Evolutionary conservation across 2,113 vertebrate genomes (phyloP).

Genomic region (Phrynosoma platyrhinos): DNA sequence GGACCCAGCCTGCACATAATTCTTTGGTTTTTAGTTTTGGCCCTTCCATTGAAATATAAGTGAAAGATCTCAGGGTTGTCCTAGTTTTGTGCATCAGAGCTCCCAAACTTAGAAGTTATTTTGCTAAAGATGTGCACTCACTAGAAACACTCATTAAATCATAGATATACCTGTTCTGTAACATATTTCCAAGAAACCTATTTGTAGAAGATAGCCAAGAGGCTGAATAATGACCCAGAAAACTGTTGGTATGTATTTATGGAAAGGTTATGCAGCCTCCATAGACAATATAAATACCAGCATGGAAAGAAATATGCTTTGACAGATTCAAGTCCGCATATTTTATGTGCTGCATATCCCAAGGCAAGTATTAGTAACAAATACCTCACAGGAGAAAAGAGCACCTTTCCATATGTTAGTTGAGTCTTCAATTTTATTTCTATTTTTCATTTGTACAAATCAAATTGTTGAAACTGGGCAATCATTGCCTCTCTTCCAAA

Average conservation of each 20-base stretch:
- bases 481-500: not conserved
- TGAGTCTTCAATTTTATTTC: not conserved
- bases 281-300: not conserved
- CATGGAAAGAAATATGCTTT: constrained; percentile 10
- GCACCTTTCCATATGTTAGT: not conserved
- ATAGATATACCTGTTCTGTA: constrained; percentile 9
- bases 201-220: not conserved
- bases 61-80: too few species aligned
- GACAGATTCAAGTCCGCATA: not conserved
- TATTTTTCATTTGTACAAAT: not conserved
- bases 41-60: too few species aligned
- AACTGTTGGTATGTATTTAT: not conserved
- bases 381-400: not conserved
- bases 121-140: not conserved
- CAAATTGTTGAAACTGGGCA: not conserved
- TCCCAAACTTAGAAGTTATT: not conserved
- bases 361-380: not conserved
- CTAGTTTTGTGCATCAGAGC: too few species aligned
- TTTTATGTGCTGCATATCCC: not conserved
- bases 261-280: not conserved
- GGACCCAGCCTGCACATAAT: too few species aligned
- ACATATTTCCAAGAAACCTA: not conserved
- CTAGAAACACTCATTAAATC: not conserved
- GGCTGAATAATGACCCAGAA: not conserved
- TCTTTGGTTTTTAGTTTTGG: too few species aligned